These are phyloP conservation scores for Bryconaethiops microstoma DNA, from an alignment of 2,797 vertebrate genomes.

Conservation along the genomic window DNA sequence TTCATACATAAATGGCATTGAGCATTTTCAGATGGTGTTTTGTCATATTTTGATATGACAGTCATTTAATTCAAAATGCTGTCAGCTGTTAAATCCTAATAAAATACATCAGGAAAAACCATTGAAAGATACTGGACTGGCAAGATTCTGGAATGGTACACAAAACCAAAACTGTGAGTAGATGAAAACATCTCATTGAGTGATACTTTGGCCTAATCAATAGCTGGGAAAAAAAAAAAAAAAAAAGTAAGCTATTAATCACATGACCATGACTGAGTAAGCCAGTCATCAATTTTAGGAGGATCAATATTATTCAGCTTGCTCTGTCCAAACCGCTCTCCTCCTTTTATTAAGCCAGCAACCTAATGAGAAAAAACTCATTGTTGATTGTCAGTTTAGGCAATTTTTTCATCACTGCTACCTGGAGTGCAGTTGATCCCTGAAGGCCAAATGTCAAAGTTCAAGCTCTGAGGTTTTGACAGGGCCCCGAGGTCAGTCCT, in stretches of 20 bases:
- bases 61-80: not conserved
- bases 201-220: not conserved
- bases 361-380: not conserved
- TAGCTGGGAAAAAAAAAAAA: not conserved
- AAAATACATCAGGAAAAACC: not conserved
- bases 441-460: constrained; percentile 19
- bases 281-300: not conserved
- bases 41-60: not conserved
- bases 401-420: constrained; percentile 11
- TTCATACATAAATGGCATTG: no score
- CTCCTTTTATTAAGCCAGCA: not conserved
- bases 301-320: constrained; percentile 3
- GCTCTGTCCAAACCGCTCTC: not conserved
- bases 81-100: not conserved
- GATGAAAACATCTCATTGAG: not conserved
- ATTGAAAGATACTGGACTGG: not conserved
- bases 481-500: not conserved
- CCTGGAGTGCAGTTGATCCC: constrained; percentile 22
- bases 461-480: not conserved
- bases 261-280: not conserved
- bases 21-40: no score
- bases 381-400: not conserved
- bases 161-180: not conserved
- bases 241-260: not conserved
- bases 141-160: not conserved